Conservation (phyloP, 2,113 vertebrate genomes). For the Perca schrenkii region DNA sequence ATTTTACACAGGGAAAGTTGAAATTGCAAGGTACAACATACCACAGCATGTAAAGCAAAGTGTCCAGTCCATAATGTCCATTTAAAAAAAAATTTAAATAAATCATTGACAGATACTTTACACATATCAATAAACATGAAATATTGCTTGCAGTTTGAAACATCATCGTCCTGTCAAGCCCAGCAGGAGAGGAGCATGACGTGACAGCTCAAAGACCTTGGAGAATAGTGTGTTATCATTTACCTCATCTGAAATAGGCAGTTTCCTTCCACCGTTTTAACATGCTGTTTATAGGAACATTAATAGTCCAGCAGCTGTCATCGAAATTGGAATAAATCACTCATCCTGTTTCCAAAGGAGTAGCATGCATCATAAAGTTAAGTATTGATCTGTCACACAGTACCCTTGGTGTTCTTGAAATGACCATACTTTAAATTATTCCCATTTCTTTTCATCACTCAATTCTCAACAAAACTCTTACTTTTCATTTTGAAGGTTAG, state of each 20-base stretch:
- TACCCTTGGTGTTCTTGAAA: constrained; percentile 1
- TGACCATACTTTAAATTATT: constrained; percentile 1
- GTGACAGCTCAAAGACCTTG: constrained; percentile 10
- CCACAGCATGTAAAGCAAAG: not conserved
- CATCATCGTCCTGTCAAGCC: constrained; percentile 5
- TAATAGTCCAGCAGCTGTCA: constrained; percentile 16
- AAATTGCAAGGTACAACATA: not conserved
- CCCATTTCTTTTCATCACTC: not conserved
- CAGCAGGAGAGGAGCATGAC: not conserved
- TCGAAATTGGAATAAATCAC: constrained; percentile 20
- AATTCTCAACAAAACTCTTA: not conserved
- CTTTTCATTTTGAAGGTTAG: not conserved
- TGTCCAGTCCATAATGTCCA: not conserved
- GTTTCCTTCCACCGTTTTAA: not conserved
- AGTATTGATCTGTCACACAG: constrained; percentile 29
- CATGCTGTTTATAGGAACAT: not conserved
- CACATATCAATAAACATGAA: constrained; percentile 21
- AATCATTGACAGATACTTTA: not conserved
- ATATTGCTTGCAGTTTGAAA: constrained; percentile 11
- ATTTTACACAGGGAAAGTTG: not conserved
- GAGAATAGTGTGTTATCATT: constrained; percentile 20
- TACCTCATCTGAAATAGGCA: constrained; percentile 3
- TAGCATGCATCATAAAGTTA: constrained; percentile 19
- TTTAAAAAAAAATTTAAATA: not conserved
- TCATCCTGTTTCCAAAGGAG: constrained; percentile 13